Evolutionary conservation across 2,888 invertebrate species (phyloP).

Genomic region (Sinodicranocentrus sp.): DNA sequence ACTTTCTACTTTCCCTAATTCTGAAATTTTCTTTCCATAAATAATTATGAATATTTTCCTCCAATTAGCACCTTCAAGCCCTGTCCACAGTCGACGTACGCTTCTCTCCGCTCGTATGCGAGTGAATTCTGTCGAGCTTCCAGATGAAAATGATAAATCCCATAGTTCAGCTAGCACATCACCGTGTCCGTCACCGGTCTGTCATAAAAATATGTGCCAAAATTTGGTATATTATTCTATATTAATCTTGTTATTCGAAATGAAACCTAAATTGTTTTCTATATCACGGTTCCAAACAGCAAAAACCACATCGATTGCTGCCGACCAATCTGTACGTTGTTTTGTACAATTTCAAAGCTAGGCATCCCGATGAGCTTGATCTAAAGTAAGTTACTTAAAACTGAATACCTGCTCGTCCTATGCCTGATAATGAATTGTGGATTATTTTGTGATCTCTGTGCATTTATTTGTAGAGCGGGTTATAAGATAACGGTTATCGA

Average conservation of each 20-base stretch:
- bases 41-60: no score
- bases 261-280: no score
- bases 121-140: constrained; percentile 96
- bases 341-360: constrained; percentile 95
- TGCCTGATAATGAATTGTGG: no score
- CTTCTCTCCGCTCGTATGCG: constrained; percentile 89
- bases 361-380: constrained; percentile 96
- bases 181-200: constrained; percentile 92
- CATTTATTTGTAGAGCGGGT: constrained; percentile 84
- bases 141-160: constrained; percentile 93
- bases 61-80: constrained; percentile 95
- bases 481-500: constrained; percentile 95
- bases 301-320: constrained; percentile 91
- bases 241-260: not conserved
- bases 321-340: constrained; percentile 96
- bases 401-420: no score
- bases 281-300: constrained; percentile 78
- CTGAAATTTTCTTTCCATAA: no score
- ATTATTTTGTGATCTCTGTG: no score
- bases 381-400: constrained; percentile 83
- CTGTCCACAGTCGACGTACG: constrained; percentile 89
- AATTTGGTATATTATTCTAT: not conserved
- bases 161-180: constrained; percentile 95
- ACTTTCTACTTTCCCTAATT: no score
- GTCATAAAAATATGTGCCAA: constrained; percentile 1